Evolutionary conservation across 2,797 vertebrate species (phyloP), one percentile per base, ranked within the genome.

Genomic region (Chaetophractus vellerosus): DNA sequence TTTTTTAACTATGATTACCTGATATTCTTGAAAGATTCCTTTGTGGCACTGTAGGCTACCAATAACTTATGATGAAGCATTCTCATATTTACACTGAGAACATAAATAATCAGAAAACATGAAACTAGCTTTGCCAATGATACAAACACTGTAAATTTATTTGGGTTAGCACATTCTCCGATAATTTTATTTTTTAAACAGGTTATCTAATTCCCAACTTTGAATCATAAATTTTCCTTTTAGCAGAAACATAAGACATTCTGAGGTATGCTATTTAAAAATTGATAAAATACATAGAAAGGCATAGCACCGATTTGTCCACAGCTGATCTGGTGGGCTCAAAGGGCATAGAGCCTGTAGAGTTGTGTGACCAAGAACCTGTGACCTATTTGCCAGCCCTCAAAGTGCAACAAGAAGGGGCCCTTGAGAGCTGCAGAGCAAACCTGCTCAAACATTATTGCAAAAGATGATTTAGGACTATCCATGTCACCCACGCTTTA

Each of bases 131-230:
- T 86, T 83, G 69, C 66, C 55, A 75, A 38, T 33, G 31, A 71
- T 26, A 63, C 81, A 94, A 88, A 38, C 50, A 96, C 84, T 91
- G 38, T 69, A 90, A 79, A 92, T 85, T 75, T 90, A 93, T 83
- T 31, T 66, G 41, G 9, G 26, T 63, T 66, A 75, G 86, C 38
- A 92, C 14, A 71, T 91, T 83, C 75, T 92, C 94, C 36, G 38
- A 90, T 82, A 61, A 78, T 72, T 90, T 76, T 80, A 18, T 48
- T 90, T 93, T 84, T 91, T 45, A 68, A 84, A 92, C 31, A 90
- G 36, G 26, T n/a, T 68, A 31, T 71, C 36, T 92, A 38, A 48
- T 72, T 89, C 75, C 69, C 45, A 89, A 83, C 38, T 87, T 16
- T n/a, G 36, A 75, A 66, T 50, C 28, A 66, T 33, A 71, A 26